These are phyloP conservation scores for Poeciliopsis infans DNA, from an alignment of 2,797 vertebrate genomes.

Conservation along the genomic window DNA sequence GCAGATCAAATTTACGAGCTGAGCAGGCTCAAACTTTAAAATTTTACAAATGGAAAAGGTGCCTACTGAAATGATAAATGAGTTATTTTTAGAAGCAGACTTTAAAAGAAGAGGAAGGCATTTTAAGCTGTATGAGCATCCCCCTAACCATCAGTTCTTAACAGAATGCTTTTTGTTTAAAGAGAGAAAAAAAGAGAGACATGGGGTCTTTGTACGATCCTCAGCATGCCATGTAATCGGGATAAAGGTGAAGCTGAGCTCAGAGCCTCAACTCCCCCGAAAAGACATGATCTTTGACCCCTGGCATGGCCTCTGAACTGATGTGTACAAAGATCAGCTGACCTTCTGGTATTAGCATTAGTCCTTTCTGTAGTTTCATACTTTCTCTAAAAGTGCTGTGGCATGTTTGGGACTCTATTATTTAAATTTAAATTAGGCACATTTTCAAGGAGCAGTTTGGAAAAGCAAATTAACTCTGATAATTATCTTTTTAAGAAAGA, in stretches of 20 bases:
- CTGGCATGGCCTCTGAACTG: constrained; percentile 54
- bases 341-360: constrained; percentile 49
- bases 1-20: not conserved
- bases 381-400: constrained; percentile 24
- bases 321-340: constrained; percentile 42
- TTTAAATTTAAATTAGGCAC: not conserved
- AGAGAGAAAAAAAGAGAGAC: constrained; percentile 39
- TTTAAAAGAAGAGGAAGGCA: constrained; percentile 61
- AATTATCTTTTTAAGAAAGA: not conserved
- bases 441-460: not conserved
- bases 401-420: constrained; percentile 8
- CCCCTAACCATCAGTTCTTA: constrained; percentile 35
- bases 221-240: constrained; percentile 54
- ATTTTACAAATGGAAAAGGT: constrained; percentile 42
- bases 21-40: constrained; percentile 42
- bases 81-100: constrained; percentile 56
- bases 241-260: constrained; percentile 69
- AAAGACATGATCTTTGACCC: constrained; percentile 60
- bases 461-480: not conserved
- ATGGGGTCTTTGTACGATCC: constrained; percentile 44
- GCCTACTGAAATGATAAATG: constrained; percentile 36
- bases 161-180: constrained; percentile 51
- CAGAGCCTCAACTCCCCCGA: constrained; percentile 62
- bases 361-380: constrained; percentile 35
- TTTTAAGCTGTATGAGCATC: constrained; percentile 66